A percentile compares a stretch with the other conserved stretches of the same genome.
Conservation (phyloP, 2,113 vertebrate species). For the Rutilus rutilus region DNA sequence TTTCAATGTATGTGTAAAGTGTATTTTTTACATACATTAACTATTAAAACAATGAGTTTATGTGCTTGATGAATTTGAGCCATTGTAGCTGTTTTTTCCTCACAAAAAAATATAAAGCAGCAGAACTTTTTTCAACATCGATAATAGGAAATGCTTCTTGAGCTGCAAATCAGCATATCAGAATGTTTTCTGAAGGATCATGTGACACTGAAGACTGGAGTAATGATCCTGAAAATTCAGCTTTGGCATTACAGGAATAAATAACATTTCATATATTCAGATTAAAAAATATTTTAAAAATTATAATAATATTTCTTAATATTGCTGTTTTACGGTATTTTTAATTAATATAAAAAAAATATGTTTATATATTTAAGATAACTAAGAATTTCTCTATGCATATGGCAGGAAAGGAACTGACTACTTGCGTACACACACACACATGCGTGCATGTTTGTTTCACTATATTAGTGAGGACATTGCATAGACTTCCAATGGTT, state of each 20-base stretch:
- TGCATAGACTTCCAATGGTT: background rate
- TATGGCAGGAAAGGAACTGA: constrained; percentile 14
- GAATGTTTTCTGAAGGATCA: background rate
- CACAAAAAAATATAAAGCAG: no score
- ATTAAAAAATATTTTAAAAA: background rate
- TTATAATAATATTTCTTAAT: background rate
- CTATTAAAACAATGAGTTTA: background rate
- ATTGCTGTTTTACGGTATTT: background rate
- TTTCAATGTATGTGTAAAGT: background rate
- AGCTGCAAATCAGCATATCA: background rate
- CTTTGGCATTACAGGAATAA: background rate
- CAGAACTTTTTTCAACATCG: no score
- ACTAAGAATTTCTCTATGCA: background rate
- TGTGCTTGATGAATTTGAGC: no score
- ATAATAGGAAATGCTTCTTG: background rate
- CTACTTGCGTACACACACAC: background rate
- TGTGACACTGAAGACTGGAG: background rate
- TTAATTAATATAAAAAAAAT: background rate
- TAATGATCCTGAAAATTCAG: background rate
- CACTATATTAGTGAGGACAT: background rate
- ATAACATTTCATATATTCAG: background rate
- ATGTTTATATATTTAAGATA: background rate
- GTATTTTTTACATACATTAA: background rate
- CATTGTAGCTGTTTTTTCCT: no score
- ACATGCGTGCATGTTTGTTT: background rate